These are phyloP conservation scores for Tenrec ecaudatus DNA, from an alignment of 2,113 vertebrate genomes.

Conservation along the genomic window DNA sequence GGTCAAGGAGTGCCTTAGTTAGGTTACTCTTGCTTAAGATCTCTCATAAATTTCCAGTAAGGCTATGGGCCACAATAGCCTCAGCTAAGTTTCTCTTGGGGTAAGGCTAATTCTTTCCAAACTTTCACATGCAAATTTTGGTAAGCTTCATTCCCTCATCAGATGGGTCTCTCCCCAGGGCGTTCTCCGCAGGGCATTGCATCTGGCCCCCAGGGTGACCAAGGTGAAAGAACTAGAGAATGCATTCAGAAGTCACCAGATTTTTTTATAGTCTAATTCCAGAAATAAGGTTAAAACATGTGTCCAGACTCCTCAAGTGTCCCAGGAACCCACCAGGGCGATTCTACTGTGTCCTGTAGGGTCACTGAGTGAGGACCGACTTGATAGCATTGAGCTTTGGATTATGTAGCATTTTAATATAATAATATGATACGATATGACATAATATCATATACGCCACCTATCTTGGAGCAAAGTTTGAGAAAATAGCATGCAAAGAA, in stretches of 20 bases:
- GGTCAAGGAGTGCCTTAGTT: background rate
- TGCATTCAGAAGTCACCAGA: background rate
- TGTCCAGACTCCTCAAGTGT: no score
- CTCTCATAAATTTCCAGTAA: constrained; percentile 11
- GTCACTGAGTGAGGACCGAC: no score
- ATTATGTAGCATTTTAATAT: background rate
- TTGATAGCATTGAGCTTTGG: no score
- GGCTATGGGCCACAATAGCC: background rate
- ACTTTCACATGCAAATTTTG: background rate
- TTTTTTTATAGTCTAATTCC: no score
- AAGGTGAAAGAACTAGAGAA: background rate
- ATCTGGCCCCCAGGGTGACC: background rate
- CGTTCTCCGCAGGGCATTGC: background rate
- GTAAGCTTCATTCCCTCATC: background rate
- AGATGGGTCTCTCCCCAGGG: background rate
- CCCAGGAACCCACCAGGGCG: no score
- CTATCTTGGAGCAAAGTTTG: background rate
- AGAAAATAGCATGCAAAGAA: background rate
- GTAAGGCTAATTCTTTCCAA: background rate
- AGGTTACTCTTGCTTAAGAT: background rate
- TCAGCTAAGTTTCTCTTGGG: background rate
- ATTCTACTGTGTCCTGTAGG: no score
- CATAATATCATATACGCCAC: background rate
- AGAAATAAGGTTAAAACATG: no score
- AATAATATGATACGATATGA: no score